Base-by-base conservation (phyloP, 2,888 invertebrate species). In the Dasysyrphus albostriatus region DNA sequence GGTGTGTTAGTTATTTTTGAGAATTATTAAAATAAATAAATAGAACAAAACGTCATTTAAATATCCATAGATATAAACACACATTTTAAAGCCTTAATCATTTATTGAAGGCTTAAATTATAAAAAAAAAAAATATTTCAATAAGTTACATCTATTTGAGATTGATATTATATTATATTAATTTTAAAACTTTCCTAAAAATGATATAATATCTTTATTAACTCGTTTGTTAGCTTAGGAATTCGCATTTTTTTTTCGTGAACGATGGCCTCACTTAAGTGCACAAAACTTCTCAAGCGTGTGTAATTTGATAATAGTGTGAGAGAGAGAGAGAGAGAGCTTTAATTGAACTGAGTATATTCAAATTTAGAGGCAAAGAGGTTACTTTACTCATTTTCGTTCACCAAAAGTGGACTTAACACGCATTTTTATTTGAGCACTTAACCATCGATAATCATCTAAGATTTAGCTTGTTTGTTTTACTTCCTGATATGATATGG, bases 401-500 rank as follows among this genome's bases (percentile, higher is more conserved):
- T 29, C 54, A 54, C 5, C 14, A 32, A 14, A 54, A 8, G 29
- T 8, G 3, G 8, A 54, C 8, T 8, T 29, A n/a, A 32, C 6
- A 29, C 54, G n/a, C 7, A 14, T 4, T 32, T 3, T 8, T 32
- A 37, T 47, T 58, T 58, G 34, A 10, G 16, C 10, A 16, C 16
- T 5, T 16, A 16, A 14, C 16, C 58, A 37, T 34, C 34, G 44
- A 59, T 32, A 44, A 54, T 54, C 75, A 47, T 24, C 16, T 61
- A 16, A 44, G 9, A 3, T 5, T 58, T 54, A 16, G n/a, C 16
- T 32, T 14, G 16, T 8, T 34, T 70, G 12, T 44, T 51, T 34
- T 34, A 2, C 42, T 69, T 44, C 29, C 58, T 73, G 73, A 83
- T 83, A 78, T 83, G 78, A 73, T 83, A 78, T 83, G 73, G 44